phyloP scores from a whole-genome alignment of 2,888 invertebrate species.

The Aquatica leii region DNA sequence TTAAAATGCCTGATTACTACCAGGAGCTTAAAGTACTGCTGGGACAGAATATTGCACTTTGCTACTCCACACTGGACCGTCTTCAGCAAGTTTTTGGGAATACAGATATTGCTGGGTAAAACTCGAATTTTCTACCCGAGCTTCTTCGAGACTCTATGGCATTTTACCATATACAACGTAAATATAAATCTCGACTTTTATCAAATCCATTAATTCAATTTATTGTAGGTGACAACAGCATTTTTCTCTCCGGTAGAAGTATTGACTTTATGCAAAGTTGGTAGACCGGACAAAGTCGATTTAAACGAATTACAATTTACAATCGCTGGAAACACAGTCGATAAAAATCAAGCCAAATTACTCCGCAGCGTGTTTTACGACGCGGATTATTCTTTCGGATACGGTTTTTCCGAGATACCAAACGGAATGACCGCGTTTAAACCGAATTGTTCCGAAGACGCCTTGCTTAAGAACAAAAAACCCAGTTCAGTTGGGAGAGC shows the following conservation, averaged over 20 bases:
- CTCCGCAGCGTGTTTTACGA: neutral
- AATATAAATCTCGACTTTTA: neutral
- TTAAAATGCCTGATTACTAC: no score
- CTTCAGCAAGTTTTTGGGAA: neutral
- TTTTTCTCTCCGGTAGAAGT: neutral
- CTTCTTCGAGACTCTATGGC: neutral
- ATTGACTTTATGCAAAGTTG: neutral
- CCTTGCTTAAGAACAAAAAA: neutral
- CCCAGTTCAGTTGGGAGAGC: neutral
- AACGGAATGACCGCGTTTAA: neutral
- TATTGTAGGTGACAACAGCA: neutral
- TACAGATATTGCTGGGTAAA: neutral
- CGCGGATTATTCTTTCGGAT: neutral
- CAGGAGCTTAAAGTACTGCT: neutral
- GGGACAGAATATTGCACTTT: neutral
- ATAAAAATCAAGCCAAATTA: neutral
- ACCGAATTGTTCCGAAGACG: neutral
- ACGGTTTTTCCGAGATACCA: constrained; percentile 1
- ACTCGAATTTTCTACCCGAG: neutral
- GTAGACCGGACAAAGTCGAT: neutral
- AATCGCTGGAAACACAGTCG: neutral
- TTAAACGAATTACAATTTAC: neutral
- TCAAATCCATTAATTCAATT: no score
- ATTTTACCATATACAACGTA: constrained; percentile 3
- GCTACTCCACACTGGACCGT: neutral